Evolutionary conservation across 2,888 invertebrate species (phyloP), one percentile per base, ranked within the genome.

Genomic region (Prosopocoilus inquinatus): DNA sequence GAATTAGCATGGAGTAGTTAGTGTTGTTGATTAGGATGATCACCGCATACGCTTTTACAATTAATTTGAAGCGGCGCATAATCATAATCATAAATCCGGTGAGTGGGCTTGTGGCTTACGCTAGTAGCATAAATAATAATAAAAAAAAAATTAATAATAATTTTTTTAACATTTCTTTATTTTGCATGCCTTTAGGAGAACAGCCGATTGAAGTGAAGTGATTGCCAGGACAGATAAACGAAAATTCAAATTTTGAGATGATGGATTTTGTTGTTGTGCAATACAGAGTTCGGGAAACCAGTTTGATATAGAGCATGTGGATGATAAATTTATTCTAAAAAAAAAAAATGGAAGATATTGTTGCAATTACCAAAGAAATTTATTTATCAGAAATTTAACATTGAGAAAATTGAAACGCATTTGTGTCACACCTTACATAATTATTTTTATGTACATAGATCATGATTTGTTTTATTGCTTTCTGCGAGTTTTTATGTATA

Each of bases 401-500:
- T 41, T 41, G 41, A 12, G 12, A 13, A n/a, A 38, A 12, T 38
- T 41, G n/a, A 9, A 13, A 15, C n/a, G 11, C 11, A 41, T 41
- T 9, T 41, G 41, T 36, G 36, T 11, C 36, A 41, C 13, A n/a
- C 12, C 35, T 32, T 47, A 46, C 35, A 45, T 38, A 46, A 46
- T 46, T 46, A 53, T 53, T 53, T 53, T 53, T 53, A 36, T 53
- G 43, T 50, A 53, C 9, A 4, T 20, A 20, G 20, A 20, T 20
- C 1, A 20, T 20, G 47, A 36, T 20, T 38, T 34, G 32, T 44
- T 53, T 44, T 45, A 39, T 46, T 46, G 45, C 36, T 46, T 50
- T 49, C 35, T 53, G 46, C 52, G 34, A 35, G 39, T 46, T 52
- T 53, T 45, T 36, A 38, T 53, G 47, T 53, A 53, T 47, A 53